Evolutionary conservation across 92 coral and sea anemone species (phyloP).

Genomic region (Chrysogorgia sp.): DNA sequence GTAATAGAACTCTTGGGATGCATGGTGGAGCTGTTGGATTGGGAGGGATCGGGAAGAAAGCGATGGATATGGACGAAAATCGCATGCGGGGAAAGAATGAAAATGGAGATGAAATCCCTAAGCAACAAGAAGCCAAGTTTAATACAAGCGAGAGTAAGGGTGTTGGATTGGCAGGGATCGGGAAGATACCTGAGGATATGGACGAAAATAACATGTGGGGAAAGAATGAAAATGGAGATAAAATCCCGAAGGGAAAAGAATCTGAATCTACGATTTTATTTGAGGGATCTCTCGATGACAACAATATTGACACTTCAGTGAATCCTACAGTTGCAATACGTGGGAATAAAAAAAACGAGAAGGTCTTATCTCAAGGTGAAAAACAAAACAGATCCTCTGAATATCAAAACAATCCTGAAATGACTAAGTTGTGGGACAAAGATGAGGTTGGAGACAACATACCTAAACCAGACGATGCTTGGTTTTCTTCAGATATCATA

Average conservation of each 20-base stretch:
- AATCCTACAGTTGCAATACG: background rate
- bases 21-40: background rate
- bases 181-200: background rate
- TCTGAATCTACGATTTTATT: background rate
- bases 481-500: conserved; percentile 23
- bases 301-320: background rate
- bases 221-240: background rate
- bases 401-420: background rate
- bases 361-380: background rate
- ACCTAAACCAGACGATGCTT: conserved; percentile 23
- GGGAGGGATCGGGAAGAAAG: background rate
- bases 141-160: no score
- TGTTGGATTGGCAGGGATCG: background rate
- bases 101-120: background rate
- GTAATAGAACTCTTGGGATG: no score
- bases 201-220: background rate
- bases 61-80: background rate
- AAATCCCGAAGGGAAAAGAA: background rate
- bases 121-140: background rate
- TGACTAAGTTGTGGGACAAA: conserved; percentile 6
- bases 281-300: background rate
- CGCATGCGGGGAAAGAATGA: background rate
- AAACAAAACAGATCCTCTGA: background rate
- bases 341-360: no score
- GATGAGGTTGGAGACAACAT: conserved; percentile 6